These are phyloP conservation scores for Apeltes quadracus DNA, from an alignment of 2,113 vertebrate species.

Conservation along the genomic window DNA sequence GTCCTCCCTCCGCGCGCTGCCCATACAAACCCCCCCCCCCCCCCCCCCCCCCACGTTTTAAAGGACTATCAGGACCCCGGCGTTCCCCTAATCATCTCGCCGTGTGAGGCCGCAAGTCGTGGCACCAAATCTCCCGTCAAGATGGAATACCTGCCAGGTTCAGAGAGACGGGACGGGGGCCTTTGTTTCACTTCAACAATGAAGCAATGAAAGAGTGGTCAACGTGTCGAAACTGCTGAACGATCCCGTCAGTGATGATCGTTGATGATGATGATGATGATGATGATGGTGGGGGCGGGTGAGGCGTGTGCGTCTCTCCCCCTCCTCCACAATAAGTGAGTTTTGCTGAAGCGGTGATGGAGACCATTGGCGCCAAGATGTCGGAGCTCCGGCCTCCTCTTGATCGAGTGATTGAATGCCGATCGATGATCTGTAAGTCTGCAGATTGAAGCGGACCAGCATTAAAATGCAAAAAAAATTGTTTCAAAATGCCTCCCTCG, in stretches of 20 bases:
- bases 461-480: constrained; percentile 4
- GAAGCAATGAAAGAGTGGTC: too few species aligned
- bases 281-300: too few species aligned
- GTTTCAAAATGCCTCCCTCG: not conserved
- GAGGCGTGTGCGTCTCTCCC: not conserved
- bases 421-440: not conserved
- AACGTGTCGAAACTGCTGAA: not conserved
- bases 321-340: not conserved
- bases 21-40: not conserved
- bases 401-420: not conserved
- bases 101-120: not conserved
- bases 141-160: too few species aligned
- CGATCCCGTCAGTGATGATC: not conserved
- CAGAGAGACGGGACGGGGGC: too few species aligned
- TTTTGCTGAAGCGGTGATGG: not conserved
- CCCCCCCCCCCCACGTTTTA: not conserved
- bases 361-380: not conserved
- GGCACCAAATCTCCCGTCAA: too few species aligned
- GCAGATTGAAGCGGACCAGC: not conserved
- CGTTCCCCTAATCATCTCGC: not conserved
- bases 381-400: not conserved
- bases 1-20: not conserved
- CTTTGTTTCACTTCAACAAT: too few species aligned
- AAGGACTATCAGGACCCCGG: not conserved
- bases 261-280: not conserved